Evolutionary conservation across 2,113 vertebrate species (phyloP).

Genomic region (Bucco capensis): DNA sequence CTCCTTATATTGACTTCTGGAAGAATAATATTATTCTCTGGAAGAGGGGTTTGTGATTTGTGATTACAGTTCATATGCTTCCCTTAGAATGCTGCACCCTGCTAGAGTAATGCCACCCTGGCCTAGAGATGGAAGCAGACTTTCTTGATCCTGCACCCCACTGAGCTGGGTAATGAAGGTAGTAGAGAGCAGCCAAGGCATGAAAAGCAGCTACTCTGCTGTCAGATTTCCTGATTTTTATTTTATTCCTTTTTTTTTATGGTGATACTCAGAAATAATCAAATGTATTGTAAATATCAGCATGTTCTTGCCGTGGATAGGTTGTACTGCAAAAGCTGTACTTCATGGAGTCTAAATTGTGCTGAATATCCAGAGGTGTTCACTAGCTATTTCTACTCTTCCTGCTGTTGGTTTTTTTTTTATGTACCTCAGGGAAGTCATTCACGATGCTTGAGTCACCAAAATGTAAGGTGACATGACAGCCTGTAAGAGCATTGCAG

Average conservation of each 20-base stretch:
- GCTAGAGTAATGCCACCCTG: neutral
- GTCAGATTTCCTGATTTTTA: neutral
- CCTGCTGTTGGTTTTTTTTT: neutral
- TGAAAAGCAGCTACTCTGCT: neutral
- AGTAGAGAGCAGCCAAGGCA: neutral
- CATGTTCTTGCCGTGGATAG: neutral
- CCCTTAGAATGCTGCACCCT: neutral
- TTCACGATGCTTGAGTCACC: constrained; percentile 13
- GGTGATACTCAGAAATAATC: neutral
- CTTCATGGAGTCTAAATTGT: neutral
- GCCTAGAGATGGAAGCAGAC: neutral
- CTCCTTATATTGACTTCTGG: neutral
- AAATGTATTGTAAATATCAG: neutral
- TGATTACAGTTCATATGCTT: neutral
- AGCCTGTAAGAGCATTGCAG: neutral
- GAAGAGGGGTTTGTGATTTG: neutral
- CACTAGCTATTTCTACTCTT: neutral
- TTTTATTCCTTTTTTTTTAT: neutral
- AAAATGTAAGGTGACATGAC: constrained; percentile 30
- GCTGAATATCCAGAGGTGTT: neutral
- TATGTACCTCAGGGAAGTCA: constrained; percentile 7
- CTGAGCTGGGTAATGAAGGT: neutral
- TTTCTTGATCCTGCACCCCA: neutral
- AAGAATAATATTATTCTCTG: neutral
- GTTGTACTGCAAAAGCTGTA: neutral